These are phyloP conservation scores for Stegophylla sp. DNA, from an alignment of 2,888 invertebrate genomes.

Conservation along the genomic window DNA sequence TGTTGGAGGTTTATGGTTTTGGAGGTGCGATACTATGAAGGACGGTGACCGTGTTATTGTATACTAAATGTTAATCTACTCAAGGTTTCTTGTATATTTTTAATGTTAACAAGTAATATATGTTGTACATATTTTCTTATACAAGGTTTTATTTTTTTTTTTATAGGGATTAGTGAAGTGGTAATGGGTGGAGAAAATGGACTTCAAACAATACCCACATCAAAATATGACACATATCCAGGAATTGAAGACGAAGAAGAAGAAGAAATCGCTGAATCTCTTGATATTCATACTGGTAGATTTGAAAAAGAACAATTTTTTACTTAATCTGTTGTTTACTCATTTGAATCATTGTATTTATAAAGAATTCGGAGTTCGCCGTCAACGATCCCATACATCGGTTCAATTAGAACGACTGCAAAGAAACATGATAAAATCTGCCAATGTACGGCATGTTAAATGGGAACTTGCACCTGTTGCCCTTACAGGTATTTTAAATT, in stretches of 20 bases:
- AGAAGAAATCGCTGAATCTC: slow-evolving; percentile 78
- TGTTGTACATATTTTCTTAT: slow-evolving; percentile 16
- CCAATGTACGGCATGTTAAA: slow-evolving; percentile 78
- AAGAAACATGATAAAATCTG: slow-evolving; percentile 79
- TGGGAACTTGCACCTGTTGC: slow-evolving; percentile 71
- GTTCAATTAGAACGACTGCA: slow-evolving; percentile 88
- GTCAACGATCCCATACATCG: slow-evolving; percentile 85
- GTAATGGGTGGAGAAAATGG: slow-evolving; percentile 87
- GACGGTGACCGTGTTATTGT: slow-evolving; percentile 38
- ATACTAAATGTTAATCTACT: slow-evolving; percentile 40
- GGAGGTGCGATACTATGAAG: slow-evolving; percentile 60
- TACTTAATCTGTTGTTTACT: slow-evolving; percentile 1
- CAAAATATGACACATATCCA: slow-evolving; percentile 75
- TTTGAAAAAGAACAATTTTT: background rate
- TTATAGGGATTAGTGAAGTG: slow-evolving; percentile 82
- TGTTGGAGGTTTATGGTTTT: slow-evolving; percentile 94
- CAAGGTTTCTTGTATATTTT: slow-evolving; percentile 36
- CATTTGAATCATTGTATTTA: slow-evolving; percentile 26
- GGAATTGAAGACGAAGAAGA: slow-evolving; percentile 79
- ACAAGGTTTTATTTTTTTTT: background rate
- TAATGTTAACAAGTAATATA: background rate
- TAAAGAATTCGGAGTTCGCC: slow-evolving; percentile 67
- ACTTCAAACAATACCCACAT: slow-evolving; percentile 71
- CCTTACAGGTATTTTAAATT: slow-evolving; percentile 64
- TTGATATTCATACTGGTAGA: slow-evolving; percentile 77